Evolutionary conservation across 2,113 vertebrate species (phyloP).

Genomic region (Podarcis muralis): DNA sequence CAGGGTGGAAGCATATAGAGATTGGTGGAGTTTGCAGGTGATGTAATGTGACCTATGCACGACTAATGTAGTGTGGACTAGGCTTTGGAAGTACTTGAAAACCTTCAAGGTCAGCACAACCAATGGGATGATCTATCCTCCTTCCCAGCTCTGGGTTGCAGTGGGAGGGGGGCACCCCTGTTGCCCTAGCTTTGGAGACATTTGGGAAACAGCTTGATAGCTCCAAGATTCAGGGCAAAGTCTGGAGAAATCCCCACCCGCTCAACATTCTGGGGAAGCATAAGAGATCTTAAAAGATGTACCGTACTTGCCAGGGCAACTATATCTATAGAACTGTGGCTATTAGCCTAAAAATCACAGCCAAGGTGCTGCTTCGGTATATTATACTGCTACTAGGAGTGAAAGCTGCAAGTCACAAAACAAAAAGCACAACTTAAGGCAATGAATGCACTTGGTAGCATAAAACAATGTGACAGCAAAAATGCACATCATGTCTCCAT

Average conservation of each 20-base stretch:
- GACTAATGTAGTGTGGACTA: no score
- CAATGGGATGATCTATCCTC: no score
- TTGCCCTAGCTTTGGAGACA: background rate
- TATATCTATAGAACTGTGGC: background rate
- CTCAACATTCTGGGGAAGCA: background rate
- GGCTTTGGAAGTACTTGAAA: background rate
- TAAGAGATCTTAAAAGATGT: background rate
- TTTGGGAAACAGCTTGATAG: background rate
- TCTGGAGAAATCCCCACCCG: background rate
- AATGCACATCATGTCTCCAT: background rate
- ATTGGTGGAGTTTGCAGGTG: no score
- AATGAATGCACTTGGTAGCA: slow-evolving; percentile 1
- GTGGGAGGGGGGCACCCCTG: background rate
- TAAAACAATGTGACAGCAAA: background rate
- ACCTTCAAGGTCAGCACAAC: background rate
- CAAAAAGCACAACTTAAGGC: background rate
- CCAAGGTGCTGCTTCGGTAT: background rate
- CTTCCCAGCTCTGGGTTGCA: background rate
- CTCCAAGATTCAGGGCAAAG: background rate
- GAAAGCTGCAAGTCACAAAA: background rate
- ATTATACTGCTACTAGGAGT: background rate
- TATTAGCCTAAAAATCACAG: background rate
- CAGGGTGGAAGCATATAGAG: no score
- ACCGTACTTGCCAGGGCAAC: background rate
- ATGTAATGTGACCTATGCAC: no score